Percentiles rank a stretch among this genome's conserved stretches.
phyloP scores from a whole-genome alignment of 1,140 invertebrate species.

The Phocides pigmalion region DNA sequence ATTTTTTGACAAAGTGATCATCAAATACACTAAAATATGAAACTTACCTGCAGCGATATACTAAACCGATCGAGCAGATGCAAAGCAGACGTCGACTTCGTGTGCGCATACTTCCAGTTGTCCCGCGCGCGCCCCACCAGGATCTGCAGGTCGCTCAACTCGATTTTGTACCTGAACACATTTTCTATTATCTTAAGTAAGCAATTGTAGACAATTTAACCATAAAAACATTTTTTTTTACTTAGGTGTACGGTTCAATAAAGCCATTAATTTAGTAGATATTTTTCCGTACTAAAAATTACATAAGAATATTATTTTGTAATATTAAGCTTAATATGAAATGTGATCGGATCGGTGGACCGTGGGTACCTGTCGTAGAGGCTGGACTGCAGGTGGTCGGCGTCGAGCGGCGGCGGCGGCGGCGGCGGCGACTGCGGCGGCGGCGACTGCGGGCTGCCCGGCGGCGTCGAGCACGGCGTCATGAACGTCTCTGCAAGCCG shows the following conservation, averaged over 20 bases:
- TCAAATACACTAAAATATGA: too few species aligned
- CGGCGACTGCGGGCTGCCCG: slow-evolving; percentile 88
- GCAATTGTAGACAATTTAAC: neutral
- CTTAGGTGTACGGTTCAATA: too few species aligned
- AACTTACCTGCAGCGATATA: slow-evolving; percentile 89
- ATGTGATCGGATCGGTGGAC: too few species aligned
- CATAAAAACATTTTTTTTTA: too few species aligned
- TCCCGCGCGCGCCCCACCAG: slow-evolving; percentile 94
- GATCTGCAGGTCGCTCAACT: slow-evolving; percentile 94
- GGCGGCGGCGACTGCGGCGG: slow-evolving; percentile 82
- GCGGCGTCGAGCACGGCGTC: slow-evolving; percentile 96
- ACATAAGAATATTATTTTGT: too few species aligned
- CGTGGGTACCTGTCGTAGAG: slow-evolving; percentile 91
- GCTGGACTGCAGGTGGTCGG: slow-evolving; percentile 88
- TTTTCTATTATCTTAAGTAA: too few species aligned
- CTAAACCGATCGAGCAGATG: slow-evolving; percentile 96
- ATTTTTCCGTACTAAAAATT: too few species aligned
- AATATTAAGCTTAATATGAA: too few species aligned
- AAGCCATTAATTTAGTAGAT: too few species aligned
- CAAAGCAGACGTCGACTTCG: slow-evolving; percentile 91
- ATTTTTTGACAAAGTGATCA: too few species aligned
- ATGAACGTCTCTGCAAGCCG: slow-evolving; percentile 87
- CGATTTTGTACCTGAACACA: slow-evolving; percentile 88
- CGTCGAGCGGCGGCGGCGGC: slow-evolving; percentile 77
- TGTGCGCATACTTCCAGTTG: slow-evolving; percentile 94